A percentile compares a stretch with the other conserved stretches of the same genome.
These are phyloP conservation scores for Turritopsis dohrnii DNA, from an alignment of 30 jellyfish, hydroid and myxozoan genomes.

Conservation along the genomic window DNA sequence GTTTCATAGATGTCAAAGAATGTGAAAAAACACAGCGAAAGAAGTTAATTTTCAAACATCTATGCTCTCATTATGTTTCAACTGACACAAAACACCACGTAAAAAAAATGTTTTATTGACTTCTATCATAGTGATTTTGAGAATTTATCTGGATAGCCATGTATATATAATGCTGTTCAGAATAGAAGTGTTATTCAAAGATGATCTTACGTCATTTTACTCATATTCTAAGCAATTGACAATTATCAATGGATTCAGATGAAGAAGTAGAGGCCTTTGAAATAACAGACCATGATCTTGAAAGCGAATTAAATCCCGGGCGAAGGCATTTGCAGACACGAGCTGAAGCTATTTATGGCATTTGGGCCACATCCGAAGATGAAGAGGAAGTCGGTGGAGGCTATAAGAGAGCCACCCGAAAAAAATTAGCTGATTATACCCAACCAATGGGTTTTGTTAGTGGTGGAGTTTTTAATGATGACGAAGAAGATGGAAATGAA, in stretches of 20 bases:
- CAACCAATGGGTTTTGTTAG: conserved; percentile 79
- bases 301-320: conserved; percentile 83
- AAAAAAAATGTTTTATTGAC: too few species aligned
- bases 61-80: too few species aligned
- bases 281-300: conserved; percentile 73
- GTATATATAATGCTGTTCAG: too few species aligned
- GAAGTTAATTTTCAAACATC: too few species aligned
- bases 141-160: too few species aligned
- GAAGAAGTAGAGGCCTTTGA: conserved; percentile 85
- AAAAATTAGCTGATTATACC: conserved; percentile 38
- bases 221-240: too few species aligned
- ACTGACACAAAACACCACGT: too few species aligned
- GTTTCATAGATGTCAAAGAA: too few species aligned
- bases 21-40: too few species aligned
- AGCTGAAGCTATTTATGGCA: conserved; percentile 87
- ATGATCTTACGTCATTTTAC: too few species aligned
- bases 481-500: conserved; percentile 43
- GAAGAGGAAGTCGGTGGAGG: conserved; percentile 57
- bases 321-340: conserved; percentile 62
- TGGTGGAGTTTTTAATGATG: conserved; percentile 73
- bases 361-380: conserved; percentile 90
- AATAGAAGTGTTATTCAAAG: too few species aligned
- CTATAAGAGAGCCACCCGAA: conserved; percentile 28
- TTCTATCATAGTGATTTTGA: too few species aligned
- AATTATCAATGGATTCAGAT: conserved; percentile 54